Evolutionary conservation across 2,888 invertebrate species (phyloP).

Genomic region (Griposia aprilina): DNA sequence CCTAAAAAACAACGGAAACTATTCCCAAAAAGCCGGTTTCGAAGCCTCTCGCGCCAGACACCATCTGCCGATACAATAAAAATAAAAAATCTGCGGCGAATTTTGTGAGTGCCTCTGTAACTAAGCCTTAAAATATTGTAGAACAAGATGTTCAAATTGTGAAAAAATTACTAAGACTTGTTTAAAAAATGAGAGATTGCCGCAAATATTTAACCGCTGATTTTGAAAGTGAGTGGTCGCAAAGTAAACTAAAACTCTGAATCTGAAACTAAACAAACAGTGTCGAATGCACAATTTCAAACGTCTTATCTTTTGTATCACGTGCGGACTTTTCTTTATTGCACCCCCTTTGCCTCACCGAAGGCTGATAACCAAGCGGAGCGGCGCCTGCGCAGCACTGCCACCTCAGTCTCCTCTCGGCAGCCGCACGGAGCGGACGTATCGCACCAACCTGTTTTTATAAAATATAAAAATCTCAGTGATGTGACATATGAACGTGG

Average conservation of each 20-base stretch:
- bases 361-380: conserved; percentile 87
- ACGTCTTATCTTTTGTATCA: conserved; percentile 82
- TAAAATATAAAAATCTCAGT: conserved; percentile 70
- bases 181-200: conserved; percentile 12
- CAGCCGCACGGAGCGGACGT: conserved; percentile 77
- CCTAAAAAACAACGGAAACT: conserved; percentile 64
- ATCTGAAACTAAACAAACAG: conserved; percentile 50
- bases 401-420: conserved; percentile 83
- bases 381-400: conserved; percentile 85
- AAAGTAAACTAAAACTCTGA: no score
- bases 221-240: conserved; percentile 24
- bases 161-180: not conserved
- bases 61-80: conserved; percentile 63
- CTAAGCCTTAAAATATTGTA: conserved; percentile 28
- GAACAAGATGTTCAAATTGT: conserved; percentile 3
- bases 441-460: conserved; percentile 59
- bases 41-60: conserved; percentile 48
- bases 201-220: conserved; percentile 19
- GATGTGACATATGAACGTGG: conserved; percentile 75
- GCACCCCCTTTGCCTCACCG: conserved; percentile 81
- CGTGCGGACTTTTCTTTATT: conserved; percentile 86
- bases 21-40: conserved; percentile 67
- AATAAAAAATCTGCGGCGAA: conserved; percentile 46
- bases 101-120: conserved; percentile 33
- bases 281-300: conserved; percentile 73